These are phyloP conservation scores for Andrena bucephala DNA, from an alignment of 2,888 invertebrate species.

Conservation along the genomic window DNA sequence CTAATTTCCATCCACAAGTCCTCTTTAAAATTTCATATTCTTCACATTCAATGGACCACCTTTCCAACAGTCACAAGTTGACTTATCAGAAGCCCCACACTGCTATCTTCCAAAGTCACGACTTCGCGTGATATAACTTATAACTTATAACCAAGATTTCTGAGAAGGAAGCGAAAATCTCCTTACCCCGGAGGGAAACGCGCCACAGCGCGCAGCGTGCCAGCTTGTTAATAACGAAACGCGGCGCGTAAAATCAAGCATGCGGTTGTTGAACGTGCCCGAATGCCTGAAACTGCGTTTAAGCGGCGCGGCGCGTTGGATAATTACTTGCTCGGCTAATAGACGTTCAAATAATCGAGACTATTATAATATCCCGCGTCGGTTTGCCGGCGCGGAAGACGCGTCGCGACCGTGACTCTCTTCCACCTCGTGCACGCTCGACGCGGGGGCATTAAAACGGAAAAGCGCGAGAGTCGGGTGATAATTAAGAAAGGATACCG, in stretches of 20 bases:
- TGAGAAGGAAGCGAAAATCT: too few relatives aligned
- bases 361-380: constrained; percentile 21
- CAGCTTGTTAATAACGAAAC: constrained; percentile 44
- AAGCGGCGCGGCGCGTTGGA: constrained; percentile 17
- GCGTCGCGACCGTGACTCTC: constrained; percentile 4
- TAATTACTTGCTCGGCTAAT: constrained; percentile 49
- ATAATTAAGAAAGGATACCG: constrained; percentile 57
- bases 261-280: constrained; percentile 49
- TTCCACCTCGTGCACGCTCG: neutral
- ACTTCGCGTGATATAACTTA: too few relatives aligned
- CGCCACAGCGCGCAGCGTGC: constrained; percentile 10
- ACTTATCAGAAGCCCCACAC: too few relatives aligned
- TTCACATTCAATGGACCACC: too few relatives aligned
- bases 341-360: constrained; percentile 48
- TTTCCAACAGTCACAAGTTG: too few relatives aligned
- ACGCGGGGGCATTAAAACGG: constrained; percentile 23
- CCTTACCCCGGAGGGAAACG: too few relatives aligned
- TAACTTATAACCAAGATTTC: too few relatives aligned
- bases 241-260: constrained; percentile 44
- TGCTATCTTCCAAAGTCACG: too few relatives aligned
- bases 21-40: too few relatives aligned
- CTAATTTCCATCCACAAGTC: too few relatives aligned
- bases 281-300: constrained; percentile 49
- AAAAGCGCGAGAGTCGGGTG: constrained; percentile 34
- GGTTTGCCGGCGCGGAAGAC: neutral